phyloP scores from a whole-genome alignment of 2,888 invertebrate species.

The Drosophila prolongata region DNA sequence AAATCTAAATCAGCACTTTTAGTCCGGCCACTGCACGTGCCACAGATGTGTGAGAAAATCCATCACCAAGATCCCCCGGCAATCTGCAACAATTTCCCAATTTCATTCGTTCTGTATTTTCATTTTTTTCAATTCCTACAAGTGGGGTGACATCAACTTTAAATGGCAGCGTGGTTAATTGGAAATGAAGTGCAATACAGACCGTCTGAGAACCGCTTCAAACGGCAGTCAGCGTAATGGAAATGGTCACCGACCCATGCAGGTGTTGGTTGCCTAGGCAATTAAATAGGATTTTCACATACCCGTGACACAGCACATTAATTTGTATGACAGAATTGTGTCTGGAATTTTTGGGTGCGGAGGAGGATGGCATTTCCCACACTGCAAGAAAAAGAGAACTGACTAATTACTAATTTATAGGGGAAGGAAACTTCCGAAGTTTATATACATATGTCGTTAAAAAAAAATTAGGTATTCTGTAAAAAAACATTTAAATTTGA shows the following conservation, averaged over 20 bases:
- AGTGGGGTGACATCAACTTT: constrained; percentile 22
- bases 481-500: too few relatives aligned
- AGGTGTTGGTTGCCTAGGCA: constrained; percentile 35
- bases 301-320: constrained; percentile 9
- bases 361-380: not conserved
- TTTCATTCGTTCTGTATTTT: not conserved
- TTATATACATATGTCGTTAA: too few relatives aligned
- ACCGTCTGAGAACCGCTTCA: constrained; percentile 32
- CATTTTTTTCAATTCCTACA: constrained; percentile 31
- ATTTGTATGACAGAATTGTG: constrained; percentile 32
- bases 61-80: not conserved
- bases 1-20: constrained; percentile 42
- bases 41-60: constrained; percentile 24
- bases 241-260: constrained; percentile 44
- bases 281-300: constrained; percentile 49
- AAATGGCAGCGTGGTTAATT: constrained; percentile 46
- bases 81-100: constrained; percentile 15
- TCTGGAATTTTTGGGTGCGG: constrained; percentile 11
- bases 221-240: constrained; percentile 39
- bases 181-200: constrained; percentile 49
- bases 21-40: constrained; percentile 27
- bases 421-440: too few relatives aligned
- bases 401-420: too few relatives aligned
- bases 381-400: not conserved
- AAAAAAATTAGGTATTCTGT: too few relatives aligned